Conservation (phyloP, 2,113 vertebrate species). For the Eretmochelys imbricata region DNA sequence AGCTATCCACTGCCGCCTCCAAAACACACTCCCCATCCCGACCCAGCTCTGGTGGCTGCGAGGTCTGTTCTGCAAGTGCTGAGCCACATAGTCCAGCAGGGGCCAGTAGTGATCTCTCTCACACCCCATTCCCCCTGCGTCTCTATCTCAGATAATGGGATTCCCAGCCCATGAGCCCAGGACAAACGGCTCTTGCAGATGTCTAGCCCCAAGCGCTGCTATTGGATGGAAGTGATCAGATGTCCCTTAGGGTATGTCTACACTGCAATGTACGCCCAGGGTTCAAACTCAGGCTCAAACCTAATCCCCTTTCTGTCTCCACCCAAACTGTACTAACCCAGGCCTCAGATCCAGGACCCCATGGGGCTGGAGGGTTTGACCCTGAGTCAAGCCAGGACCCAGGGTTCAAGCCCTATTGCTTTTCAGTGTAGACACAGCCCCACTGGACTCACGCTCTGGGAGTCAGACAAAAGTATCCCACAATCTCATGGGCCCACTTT, state of each 20-base stretch:
- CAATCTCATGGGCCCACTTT: background rate
- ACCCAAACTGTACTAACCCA: background rate
- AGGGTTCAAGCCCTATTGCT: background rate
- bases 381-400: background rate
- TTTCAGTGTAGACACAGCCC: background rate
- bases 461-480: background rate
- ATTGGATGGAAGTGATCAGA: no score
- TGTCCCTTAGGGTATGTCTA: no score
- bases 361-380: background rate
- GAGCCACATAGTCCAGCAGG: background rate
- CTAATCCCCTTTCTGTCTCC: background rate
- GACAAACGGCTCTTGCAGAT: no score
- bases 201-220: no score
- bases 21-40: background rate
- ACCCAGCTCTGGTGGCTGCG: background rate
- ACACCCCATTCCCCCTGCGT: background rate
- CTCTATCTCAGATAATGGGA: no score
- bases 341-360: background rate
- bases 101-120: background rate
- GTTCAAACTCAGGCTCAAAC: background rate
- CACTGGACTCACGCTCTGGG: background rate
- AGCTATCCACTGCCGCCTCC: background rate
- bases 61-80: background rate
- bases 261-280: background rate
- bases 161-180: no score